Evolutionary conservation across 2,797 vertebrate species (phyloP), one percentile per base, ranked within the genome.

Genomic region (Lepilemur septentrionalis): DNA sequence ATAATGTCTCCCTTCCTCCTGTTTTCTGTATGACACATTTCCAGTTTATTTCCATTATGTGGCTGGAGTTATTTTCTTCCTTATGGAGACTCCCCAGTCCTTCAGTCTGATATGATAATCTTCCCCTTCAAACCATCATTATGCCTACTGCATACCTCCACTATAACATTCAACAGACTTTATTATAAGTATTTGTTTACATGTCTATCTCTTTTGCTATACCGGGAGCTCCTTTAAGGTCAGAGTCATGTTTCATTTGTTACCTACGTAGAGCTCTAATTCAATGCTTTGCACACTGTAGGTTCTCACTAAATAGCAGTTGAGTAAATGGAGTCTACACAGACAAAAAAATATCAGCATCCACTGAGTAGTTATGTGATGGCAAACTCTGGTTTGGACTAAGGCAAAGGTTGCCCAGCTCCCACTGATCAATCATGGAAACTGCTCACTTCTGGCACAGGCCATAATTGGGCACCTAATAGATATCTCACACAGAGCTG

Each of bases 401-500:
- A 63, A 85, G n/a, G 50, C 59, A 80, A 93, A 96, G 2, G 20
- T 87, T 92, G 52, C 10, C 55, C 18, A 92, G 2, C 59, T 92
- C 7, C 23, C 35, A 85, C 55, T 63, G 63, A 65, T 93, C 52
- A 95, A 5, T 94, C 67, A 72, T 70, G 79, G 81, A 69, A 90
- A 8, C 30, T 82, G 55, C 80, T 75, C 57, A 92, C 30, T 82
- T 93, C 43, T 97, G 81, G 83, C 84, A 92, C 25, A 73, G n/a
- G 59, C 81, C 57, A 82, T 88, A 96, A 93, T 52, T 91, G 95
- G 92, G 72, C 61, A 93, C 61, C 87, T 89, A 89, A 84, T 87
- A 84, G 82, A 91, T 83, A 94, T 70, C 87, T 97, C 80, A 97
- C 57, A 89, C 57, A 94, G 65, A 87, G 65, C 55, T 82, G 81